Evolutionary conservation across 2,888 invertebrate genomes (phyloP).

Genomic region (Acleris cristana): DNA sequence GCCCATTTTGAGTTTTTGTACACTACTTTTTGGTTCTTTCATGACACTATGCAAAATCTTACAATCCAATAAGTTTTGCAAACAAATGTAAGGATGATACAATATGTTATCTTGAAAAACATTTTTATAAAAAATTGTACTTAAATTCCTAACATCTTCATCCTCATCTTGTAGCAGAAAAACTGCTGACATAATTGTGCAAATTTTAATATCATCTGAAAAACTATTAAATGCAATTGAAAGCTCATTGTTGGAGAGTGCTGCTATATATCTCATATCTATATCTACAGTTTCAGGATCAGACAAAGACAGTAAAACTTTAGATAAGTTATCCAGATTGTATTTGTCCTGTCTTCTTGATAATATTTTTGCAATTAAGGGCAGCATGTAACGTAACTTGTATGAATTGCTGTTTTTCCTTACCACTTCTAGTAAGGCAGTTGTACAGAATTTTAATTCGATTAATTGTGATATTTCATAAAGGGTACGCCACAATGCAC

Average conservation of each 20-base stretch:
- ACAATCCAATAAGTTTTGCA: conserved; percentile 56
- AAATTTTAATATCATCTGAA: conserved; percentile 58
- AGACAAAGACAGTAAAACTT: conserved; percentile 56
- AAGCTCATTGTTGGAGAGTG: conserved; percentile 69
- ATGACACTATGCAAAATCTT: conserved; percentile 56
- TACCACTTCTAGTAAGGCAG: conserved; percentile 45
- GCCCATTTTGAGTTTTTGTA: conserved; percentile 51
- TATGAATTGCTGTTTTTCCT: conserved; percentile 48
- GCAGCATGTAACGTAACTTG: conserved; percentile 63
- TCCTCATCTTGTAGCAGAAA: conserved; percentile 83
- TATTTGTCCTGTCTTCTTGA: conserved; percentile 39
- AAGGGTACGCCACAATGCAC: conserved; percentile 62
- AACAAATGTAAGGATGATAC: conserved; percentile 64
- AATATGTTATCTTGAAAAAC: conserved; percentile 43
- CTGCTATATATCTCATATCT: conserved; percentile 69
- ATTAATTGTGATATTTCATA: conserved; percentile 59
- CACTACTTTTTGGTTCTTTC: conserved; percentile 44
- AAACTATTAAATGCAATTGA: conserved; percentile 52
- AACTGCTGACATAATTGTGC: conserved; percentile 66
- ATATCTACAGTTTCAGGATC: conserved; percentile 63
- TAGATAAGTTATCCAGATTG: conserved; percentile 49
- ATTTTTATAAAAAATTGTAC: conserved; percentile 62
- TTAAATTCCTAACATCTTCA: conserved; percentile 71
- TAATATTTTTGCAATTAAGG: conserved; percentile 59
- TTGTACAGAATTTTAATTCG: conserved; percentile 42